Conservation (phyloP, 1,140 invertebrate genomes). For the Atta cephalotes region DNA sequence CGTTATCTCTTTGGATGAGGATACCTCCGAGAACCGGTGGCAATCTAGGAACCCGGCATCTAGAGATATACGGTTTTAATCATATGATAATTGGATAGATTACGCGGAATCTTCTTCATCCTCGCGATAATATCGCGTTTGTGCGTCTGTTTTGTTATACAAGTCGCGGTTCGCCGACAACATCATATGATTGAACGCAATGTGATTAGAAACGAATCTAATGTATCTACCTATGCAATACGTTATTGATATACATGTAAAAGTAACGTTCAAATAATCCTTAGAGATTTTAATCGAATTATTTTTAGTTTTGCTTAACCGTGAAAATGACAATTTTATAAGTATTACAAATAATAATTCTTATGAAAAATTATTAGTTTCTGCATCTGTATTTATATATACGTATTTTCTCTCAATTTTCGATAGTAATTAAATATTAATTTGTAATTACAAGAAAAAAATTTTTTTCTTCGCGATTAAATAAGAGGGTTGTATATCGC, state of each 20-base stretch:
- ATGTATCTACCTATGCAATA: neutral
- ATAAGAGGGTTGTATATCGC: neutral
- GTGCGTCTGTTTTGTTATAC: slow-evolving; percentile 80
- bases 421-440: neutral
- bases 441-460: neutral
- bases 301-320: neutral
- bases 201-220: slow-evolving; percentile 51
- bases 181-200: slow-evolving; percentile 52
- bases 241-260: neutral
- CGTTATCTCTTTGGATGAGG: slow-evolving; percentile 22
- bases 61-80: slow-evolving; percentile 78
- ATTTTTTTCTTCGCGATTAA: neutral
- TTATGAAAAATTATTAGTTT: neutral
- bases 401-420: neutral
- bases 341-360: neutral
- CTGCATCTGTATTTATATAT: neutral
- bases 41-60: slow-evolving; percentile 56
- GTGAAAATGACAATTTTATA: neutral
- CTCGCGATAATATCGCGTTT: slow-evolving; percentile 82
- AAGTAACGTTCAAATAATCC: slow-evolving; percentile 8
- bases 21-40: slow-evolving; percentile 23
- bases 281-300: neutral
- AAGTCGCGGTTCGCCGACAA: slow-evolving; percentile 48
- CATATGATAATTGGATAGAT: slow-evolving; percentile 86
- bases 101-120: slow-evolving; percentile 83